phyloP scores from a whole-genome alignment of 2,113 vertebrate genomes.

The Taxidea taxus region DNA sequence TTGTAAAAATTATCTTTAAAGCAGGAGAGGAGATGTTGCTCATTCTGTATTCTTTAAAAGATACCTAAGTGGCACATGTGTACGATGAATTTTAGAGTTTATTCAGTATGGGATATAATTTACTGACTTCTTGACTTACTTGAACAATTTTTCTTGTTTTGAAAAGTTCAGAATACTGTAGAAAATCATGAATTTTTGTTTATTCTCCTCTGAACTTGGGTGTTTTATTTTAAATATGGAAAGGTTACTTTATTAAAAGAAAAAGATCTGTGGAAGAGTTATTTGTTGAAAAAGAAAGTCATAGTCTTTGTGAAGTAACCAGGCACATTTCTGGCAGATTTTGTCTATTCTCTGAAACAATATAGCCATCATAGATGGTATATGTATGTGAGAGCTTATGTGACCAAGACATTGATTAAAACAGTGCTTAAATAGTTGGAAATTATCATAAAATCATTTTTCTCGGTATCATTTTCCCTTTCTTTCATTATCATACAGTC shows the following conservation, averaged over 20 bases:
- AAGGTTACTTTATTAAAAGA: conserved; percentile 40
- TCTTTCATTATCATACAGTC: conserved; percentile 26
- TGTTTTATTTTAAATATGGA: conserved; percentile 28
- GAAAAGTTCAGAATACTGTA: conserved; percentile 37
- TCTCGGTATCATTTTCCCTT: conserved; percentile 33
- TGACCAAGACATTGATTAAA: conserved; percentile 55
- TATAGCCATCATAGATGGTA: background rate
- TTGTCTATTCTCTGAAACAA: conserved; percentile 71
- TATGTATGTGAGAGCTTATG: background rate
- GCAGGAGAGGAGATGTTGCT: background rate
- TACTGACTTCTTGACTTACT: conserved; percentile 45
- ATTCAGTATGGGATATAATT: conserved; percentile 36
- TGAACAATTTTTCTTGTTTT: conserved; percentile 61
- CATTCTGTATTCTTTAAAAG: conserved; percentile 4
- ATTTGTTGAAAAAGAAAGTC: conserved; percentile 65
- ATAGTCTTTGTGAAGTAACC: conserved; percentile 64
- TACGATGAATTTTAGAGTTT: conserved; percentile 43
- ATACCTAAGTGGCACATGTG: background rate
- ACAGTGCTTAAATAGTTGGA: conserved; percentile 68
- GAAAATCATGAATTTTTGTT: conserved; percentile 40
- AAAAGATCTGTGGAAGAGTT: conserved; percentile 32
- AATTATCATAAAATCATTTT: conserved; percentile 68
- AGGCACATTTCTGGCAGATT: conserved; percentile 38
- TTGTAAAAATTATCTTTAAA: conserved; percentile 63
- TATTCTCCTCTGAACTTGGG: background rate